phyloP scores from a whole-genome alignment of 2,797 vertebrate genomes.

The Coregonus ussuriensis region DNA sequence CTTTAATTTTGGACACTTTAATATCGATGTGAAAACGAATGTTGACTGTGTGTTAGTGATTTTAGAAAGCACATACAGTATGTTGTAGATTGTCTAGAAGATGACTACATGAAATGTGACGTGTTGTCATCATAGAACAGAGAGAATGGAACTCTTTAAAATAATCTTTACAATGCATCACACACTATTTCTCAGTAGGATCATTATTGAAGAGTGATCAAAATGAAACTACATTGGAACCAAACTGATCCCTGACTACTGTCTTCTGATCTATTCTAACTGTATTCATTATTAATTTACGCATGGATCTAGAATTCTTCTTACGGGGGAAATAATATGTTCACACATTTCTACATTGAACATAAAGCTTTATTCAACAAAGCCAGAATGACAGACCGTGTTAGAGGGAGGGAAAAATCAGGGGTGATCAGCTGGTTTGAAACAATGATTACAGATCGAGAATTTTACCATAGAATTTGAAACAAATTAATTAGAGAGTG shows the following conservation, averaged over 20 bases:
- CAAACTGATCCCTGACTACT: not conserved
- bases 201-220: not conserved
- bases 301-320: not conserved
- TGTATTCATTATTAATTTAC: not conserved
- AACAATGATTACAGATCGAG: too few relatives aligned
- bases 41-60: too few relatives aligned
- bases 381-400: not conserved
- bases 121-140: not conserved
- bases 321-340: not conserved
- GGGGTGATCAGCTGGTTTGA: not conserved
- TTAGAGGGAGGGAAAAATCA: not conserved
- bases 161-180: not conserved
- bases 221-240: not conserved
- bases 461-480: not conserved
- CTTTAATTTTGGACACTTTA: too few relatives aligned
- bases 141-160: not conserved
- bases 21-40: too few relatives aligned
- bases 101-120: constrained; percentile 9
- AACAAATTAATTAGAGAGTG: too few relatives aligned
- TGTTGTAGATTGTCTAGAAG: not conserved
- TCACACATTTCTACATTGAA: not conserved
- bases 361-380: not conserved
- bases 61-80: not conserved
- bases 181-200: not conserved
- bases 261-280: not conserved